phyloP scores from a whole-genome alignment of 1,140 invertebrate genomes.

The Campodea augens region DNA sequence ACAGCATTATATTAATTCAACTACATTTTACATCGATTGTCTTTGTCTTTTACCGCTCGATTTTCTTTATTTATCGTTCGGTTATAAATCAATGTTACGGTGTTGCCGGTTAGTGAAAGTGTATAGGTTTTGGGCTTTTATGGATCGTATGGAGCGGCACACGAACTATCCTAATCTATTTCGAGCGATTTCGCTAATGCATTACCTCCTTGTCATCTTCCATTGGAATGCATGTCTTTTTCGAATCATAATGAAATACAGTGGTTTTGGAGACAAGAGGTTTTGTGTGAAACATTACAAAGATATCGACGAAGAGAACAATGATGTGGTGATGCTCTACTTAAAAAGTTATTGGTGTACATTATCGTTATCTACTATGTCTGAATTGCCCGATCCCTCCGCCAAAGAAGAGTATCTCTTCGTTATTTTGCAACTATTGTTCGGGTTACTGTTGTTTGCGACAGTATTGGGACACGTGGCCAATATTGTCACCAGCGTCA shows the following conservation, averaged over 20 bases:
- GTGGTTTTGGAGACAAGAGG: constrained; percentile 76
- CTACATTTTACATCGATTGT: constrained; percentile 96
- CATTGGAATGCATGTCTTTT: constrained; percentile 99
- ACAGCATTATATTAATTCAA: constrained; percentile 96
- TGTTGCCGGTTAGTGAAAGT: constrained; percentile 96
- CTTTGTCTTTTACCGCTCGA: constrained; percentile 91
- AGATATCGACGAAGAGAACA: constrained; percentile 47
- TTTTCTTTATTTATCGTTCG: constrained; percentile 94
- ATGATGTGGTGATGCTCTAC: constrained; percentile 82
- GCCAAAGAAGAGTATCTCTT: constrained; percentile 82
- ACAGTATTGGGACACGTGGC: constrained; percentile 84
- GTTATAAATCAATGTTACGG: constrained; percentile 90
- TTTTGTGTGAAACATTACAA: constrained; percentile 45
- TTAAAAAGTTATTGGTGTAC: constrained; percentile 96
- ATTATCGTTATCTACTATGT: constrained; percentile 79
- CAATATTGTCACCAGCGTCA: constrained; percentile 88
- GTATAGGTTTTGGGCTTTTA: constrained; percentile 94
- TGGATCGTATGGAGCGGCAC: constrained; percentile 93
- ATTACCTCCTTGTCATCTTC: constrained; percentile 94
- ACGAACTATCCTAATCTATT: constrained; percentile 98
- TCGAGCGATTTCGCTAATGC: constrained; percentile 75
- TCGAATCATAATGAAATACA: constrained; percentile 86
- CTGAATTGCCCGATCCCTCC: constrained; percentile 51
- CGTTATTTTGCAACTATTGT: constrained; percentile 72
- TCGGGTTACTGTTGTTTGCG: constrained; percentile 76